These are phyloP conservation scores for Adineta ricciae DNA, from an alignment of 2,888 invertebrate genomes.

Conservation along the genomic window DNA sequence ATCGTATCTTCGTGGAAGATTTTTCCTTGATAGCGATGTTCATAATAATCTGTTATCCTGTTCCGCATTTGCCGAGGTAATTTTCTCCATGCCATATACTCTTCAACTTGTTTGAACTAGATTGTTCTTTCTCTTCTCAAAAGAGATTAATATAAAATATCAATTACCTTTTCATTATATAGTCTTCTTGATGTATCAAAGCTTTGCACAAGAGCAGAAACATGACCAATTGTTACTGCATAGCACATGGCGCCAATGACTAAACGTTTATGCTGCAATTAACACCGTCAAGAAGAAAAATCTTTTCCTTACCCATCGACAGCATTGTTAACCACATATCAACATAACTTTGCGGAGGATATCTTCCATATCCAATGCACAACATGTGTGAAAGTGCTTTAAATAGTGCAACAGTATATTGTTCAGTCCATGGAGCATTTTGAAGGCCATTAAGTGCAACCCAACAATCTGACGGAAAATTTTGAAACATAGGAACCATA, in stretches of 20 bases:
- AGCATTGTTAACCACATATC: slow-evolving; percentile 98
- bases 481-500: slow-evolving; percentile 94
- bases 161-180: slow-evolving; percentile 82
- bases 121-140: slow-evolving; percentile 34
- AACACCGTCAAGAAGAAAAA: background rate
- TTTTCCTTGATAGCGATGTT: slow-evolving; percentile 95
- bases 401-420: slow-evolving; percentile 95
- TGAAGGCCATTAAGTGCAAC: slow-evolving; percentile 93
- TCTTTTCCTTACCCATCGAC: slow-evolving; percentile 62
- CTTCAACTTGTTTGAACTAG: slow-evolving; percentile 95
- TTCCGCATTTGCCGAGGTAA: slow-evolving; percentile 87
- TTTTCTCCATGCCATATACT: slow-evolving; percentile 96
- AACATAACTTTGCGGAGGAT: slow-evolving; percentile 89
- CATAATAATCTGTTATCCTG: slow-evolving; percentile 92
- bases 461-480: slow-evolving; percentile 94
- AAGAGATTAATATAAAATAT: background rate
- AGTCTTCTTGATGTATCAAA: slow-evolving; percentile 90
- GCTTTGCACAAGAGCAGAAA: slow-evolving; percentile 92
- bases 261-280: background rate
- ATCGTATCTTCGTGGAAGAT: slow-evolving; percentile 97
- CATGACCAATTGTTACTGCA: slow-evolving; percentile 92
- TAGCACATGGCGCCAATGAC: slow-evolving; percentile 97
- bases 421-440: slow-evolving; percentile 92
- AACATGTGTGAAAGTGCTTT: slow-evolving; percentile 99
- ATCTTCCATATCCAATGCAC: slow-evolving; percentile 93